Conservation (phyloP, 1,140 invertebrate species). For the Ruditapes philippinarum region DNA sequence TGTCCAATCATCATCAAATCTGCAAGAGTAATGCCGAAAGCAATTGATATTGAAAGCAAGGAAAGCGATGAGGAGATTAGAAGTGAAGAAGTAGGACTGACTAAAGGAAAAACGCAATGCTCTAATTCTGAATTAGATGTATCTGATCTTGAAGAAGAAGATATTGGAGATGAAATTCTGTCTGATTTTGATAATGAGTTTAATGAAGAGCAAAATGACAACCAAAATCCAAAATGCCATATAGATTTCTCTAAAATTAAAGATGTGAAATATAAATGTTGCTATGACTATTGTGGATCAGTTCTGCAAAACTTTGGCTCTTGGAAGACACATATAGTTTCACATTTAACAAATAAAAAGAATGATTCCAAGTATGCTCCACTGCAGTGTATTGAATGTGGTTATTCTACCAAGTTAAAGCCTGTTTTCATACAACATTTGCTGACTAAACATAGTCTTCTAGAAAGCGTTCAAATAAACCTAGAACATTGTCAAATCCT, state of each 20-base stretch:
- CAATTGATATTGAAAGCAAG: background rate
- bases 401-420: background rate
- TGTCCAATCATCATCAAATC: background rate
- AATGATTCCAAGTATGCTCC: too few relatives aligned
- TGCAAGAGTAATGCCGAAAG: background rate
- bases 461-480: background rate
- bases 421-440: background rate
- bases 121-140: background rate
- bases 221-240: background rate
- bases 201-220: background rate
- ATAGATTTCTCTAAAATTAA: background rate
- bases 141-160: background rate
- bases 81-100: too few relatives aligned
- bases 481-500: background rate
- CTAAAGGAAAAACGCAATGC: too few relatives aligned
- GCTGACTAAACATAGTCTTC: background rate
- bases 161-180: background rate
- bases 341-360: too few relatives aligned
- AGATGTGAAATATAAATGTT: background rate
- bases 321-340: background rate
- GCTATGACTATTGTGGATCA: background rate
- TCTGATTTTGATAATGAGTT: background rate
- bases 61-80: background rate
- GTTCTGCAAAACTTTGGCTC: background rate
- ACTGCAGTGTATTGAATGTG: constrained; percentile 21